A percentile compares a stretch with the other conserved stretches of the same genome.
Conservation (phyloP, 1,140 invertebrate genomes). For the Drosophila fuyamai region DNA sequence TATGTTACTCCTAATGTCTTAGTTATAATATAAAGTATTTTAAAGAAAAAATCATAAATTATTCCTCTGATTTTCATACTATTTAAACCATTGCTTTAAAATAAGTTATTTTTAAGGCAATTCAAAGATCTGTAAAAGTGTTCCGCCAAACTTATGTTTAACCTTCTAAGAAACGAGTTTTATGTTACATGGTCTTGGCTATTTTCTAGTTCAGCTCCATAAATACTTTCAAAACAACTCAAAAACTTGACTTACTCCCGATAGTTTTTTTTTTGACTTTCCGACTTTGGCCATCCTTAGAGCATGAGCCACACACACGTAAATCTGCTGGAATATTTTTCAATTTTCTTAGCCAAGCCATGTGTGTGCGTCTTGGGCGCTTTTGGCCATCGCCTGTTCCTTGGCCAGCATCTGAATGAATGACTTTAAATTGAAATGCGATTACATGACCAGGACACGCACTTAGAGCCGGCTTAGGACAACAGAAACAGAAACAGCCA, state of each 20-base stretch:
- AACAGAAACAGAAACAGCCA: constrained; percentile 34
- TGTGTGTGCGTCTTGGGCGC: constrained; percentile 12
- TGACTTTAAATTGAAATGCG: constrained; percentile 82
- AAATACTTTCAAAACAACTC: constrained; percentile 1
- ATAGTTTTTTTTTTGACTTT: constrained; percentile 12
- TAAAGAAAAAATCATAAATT: too few relatives aligned
- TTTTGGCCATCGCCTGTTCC: constrained; percentile 29
- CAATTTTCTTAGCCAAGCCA: constrained; percentile 71
- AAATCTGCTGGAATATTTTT: constrained; percentile 58
- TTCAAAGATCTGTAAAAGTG: background rate
- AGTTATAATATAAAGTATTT: too few relatives aligned
- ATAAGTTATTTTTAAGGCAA: too few relatives aligned
- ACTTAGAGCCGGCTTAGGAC: constrained; percentile 71
- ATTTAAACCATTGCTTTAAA: too few relatives aligned
- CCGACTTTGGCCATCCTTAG: constrained; percentile 5
- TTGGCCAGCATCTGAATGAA: constrained; percentile 59
- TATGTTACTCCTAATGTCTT: too few relatives aligned
- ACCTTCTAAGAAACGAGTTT: background rate
- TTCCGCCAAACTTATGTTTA: background rate
- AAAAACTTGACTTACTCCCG: constrained; percentile 9
- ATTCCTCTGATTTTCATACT: too few relatives aligned
- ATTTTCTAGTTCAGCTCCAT: background rate
- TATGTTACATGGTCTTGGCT: background rate
- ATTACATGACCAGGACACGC: constrained; percentile 80
- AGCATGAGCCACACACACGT: background rate